Evolutionary conservation across 2,888 invertebrate species (phyloP), one percentile per base, ranked within the genome.

Genomic region (Trichacis sp.): DNA sequence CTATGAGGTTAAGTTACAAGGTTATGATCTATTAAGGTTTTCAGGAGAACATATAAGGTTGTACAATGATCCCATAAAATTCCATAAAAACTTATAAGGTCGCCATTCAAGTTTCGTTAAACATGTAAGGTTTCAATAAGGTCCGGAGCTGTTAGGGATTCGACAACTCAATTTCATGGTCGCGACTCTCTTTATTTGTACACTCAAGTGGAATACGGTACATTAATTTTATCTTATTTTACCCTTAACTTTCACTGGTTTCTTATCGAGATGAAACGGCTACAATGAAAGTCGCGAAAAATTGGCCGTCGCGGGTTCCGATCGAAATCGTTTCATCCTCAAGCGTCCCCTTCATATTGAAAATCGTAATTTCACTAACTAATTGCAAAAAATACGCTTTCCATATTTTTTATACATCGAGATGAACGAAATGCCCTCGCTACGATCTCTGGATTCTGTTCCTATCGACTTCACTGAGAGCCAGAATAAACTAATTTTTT

Each of bases 351-450:
- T 43, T 5, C 1, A 43, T 2, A 11, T 29, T 12, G 46, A 29
- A 46, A 24, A 14, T 12, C 12, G 46, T 24, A 14, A 24, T 46
- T 46, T 14, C 14, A n/a, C 1, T 12, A 24, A 29, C 14, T 5
- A 46, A 46, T 46, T 46, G 24, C 46, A 46, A 46, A 46, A 46
- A 12, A 46, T 46, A 46, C 24, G 12, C 24, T 46, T 46, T 20
- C 20, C 14, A 24, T 12, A 46, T 46, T n/a, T n/a, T n/a, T n/a
- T 20, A 8, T 14, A 46, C 40, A 40, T 40, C 5, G 14, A 40
- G 40, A 40, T 40, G 14, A 40, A 40, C 40, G 40, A 40, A 15
- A n/a, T 15, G 15, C 15, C 33, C 40, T 40, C 40, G 40, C 40
- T 40, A 40, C 40, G 33, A 33, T 11, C 8, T 33, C 33, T n/a